phyloP scores from a whole-genome alignment of 2,888 invertebrate genomes.

The Heliconius cydno region DNA sequence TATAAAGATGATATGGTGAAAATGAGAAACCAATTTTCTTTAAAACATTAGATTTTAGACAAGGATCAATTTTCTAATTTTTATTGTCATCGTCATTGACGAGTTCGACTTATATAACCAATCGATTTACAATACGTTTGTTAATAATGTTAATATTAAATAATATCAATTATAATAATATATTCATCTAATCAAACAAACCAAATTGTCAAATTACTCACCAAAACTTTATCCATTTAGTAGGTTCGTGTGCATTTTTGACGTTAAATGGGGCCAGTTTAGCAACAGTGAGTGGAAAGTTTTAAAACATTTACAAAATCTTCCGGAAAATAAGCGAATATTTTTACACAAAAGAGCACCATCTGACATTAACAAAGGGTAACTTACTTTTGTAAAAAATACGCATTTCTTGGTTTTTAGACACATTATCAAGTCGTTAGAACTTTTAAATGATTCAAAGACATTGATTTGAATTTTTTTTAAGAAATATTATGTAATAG shows the following conservation, averaged over 20 bases:
- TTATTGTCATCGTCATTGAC: too few species aligned
- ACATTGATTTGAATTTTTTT: constrained; percentile 12
- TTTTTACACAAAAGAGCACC: constrained; percentile 50
- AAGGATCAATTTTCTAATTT: too few species aligned
- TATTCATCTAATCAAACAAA: not conserved
- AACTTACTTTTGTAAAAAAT: constrained; percentile 51
- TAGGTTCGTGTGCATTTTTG: constrained; percentile 25
- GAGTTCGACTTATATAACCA: not conserved
- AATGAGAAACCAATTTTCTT: too few species aligned
- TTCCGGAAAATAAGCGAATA: constrained; percentile 55
- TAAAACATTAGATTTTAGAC: too few species aligned
- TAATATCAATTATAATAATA: too few species aligned
- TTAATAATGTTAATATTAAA: too few species aligned
- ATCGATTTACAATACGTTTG: not conserved
- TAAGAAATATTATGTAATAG: not conserved
- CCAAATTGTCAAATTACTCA: constrained; percentile 7
- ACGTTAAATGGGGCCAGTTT: constrained; percentile 29
- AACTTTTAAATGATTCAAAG: constrained; percentile 37
- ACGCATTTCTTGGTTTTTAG: constrained; percentile 53
- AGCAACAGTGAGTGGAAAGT: constrained; percentile 46
- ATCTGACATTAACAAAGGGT: constrained; percentile 51
- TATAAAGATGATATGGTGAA: too few species aligned
- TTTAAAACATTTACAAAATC: constrained; percentile 50
- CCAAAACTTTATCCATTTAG: constrained; percentile 23
- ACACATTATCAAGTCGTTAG: constrained; percentile 50